These are phyloP conservation scores for Pissodes strobi DNA, from an alignment of 1,140 invertebrate species.

Conservation along the genomic window DNA sequence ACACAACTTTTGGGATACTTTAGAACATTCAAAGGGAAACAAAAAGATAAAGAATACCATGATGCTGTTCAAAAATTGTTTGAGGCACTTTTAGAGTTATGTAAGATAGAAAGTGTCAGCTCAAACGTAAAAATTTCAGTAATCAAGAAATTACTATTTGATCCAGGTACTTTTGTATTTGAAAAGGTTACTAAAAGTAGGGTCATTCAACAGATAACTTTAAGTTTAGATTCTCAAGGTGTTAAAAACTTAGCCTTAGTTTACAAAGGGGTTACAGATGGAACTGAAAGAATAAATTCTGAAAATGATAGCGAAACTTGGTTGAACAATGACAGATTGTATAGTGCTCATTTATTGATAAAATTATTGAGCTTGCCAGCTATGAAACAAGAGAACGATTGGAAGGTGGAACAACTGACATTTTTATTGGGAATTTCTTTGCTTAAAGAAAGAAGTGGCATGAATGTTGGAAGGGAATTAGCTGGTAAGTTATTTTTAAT, in stretches of 20 bases:
- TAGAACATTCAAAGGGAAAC: conserved; percentile 58
- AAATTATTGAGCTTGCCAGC: conserved; percentile 67
- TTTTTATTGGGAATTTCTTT: conserved; percentile 68
- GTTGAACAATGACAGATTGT: conserved; percentile 69
- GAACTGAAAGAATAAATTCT: conserved; percentile 57
- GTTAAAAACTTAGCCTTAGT: conserved; percentile 65
- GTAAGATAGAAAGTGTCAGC: conserved; percentile 59
- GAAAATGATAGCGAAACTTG: conserved; percentile 59
- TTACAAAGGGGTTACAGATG: conserved; percentile 63
- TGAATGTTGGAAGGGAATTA: conserved; percentile 62
- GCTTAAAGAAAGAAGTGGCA: conserved; percentile 60
- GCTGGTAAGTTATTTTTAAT: conserved; percentile 63
- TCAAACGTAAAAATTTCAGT: conserved; percentile 61
- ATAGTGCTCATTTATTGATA: conserved; percentile 67
- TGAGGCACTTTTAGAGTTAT: conserved; percentile 57
- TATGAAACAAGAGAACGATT: conserved; percentile 64
- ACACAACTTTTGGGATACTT: conserved; percentile 58
- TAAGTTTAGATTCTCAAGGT: conserved; percentile 62
- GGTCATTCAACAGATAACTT: conserved; percentile 65
- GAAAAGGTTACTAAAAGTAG: conserved; percentile 70
- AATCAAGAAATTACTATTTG: conserved; percentile 66
- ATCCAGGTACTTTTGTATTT: conserved; percentile 71
- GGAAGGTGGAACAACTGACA: conserved; percentile 67
- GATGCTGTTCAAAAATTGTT: conserved; percentile 60
- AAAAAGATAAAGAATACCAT: conserved; percentile 57